Evolutionary conservation across 2,888 invertebrate genomes (phyloP).

Genomic region (Aspidiotus rigidus): DNA sequence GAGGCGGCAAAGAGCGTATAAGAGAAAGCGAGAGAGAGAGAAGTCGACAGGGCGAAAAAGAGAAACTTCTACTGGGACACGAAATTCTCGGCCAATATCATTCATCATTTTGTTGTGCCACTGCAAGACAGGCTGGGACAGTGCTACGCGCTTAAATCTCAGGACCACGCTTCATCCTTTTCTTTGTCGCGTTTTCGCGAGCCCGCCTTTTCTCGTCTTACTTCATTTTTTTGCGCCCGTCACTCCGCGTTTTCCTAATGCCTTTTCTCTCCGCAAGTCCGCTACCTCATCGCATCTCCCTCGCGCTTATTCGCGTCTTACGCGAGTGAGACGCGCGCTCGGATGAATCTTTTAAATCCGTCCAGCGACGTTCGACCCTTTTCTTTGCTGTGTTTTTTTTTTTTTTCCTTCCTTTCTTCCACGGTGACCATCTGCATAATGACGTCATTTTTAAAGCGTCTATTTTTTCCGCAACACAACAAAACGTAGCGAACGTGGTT

Average conservation of each 20-base stretch:
- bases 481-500: not conserved
- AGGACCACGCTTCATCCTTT: conserved; percentile 30
- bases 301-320: conserved; percentile 6
- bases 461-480: not conserved
- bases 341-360: conserved; percentile 32
- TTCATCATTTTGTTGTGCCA: conserved; percentile 33
- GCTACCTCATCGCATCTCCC: not conserved
- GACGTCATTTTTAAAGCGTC: conserved; percentile 27
- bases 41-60: conserved; percentile 16
- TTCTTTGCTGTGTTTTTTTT: not conserved
- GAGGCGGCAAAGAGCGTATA: not conserved
- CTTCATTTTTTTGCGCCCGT: conserved; percentile 3
- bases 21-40: not conserved
- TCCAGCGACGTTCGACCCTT: conserved; percentile 27
- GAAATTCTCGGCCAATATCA: conserved; percentile 34
- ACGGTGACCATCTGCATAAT: conserved; percentile 33
- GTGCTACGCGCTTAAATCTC: conserved; percentile 26
- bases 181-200: conserved; percentile 5
- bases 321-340: conserved; percentile 29
- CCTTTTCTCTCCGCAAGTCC: conserved; percentile 14
- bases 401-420: not conserved
- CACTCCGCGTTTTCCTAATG: conserved; percentile 21
- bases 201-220: conserved; percentile 11
- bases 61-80: conserved; percentile 31
- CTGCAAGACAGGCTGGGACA: conserved; percentile 27